These are phyloP conservation scores for Vipera latastei DNA, from an alignment of 2,797 vertebrate genomes.

Conservation along the genomic window DNA sequence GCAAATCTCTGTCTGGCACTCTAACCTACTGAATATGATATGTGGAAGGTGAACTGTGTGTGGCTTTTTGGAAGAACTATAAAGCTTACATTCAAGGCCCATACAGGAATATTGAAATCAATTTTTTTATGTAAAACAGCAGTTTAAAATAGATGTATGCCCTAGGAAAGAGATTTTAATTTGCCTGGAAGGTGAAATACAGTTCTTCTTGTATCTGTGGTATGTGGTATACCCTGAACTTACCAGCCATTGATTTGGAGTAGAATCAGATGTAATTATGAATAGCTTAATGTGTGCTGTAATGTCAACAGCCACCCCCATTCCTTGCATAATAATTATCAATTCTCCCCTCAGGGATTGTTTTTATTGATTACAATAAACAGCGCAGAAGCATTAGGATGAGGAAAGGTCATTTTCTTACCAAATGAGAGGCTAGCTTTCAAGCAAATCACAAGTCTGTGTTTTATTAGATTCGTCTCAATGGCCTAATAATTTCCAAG, in stretches of 20 bases:
- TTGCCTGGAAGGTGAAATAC: background rate
- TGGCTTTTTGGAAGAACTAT: background rate
- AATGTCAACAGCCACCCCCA: background rate
- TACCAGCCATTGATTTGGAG: background rate
- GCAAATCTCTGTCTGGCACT: background rate
- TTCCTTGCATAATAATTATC: conserved; percentile 3
- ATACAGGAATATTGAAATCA: background rate
- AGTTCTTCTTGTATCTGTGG: background rate
- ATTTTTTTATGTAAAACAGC: background rate
- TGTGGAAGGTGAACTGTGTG: background rate
- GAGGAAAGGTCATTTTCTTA: conserved; percentile 44
- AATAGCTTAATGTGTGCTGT: background rate
- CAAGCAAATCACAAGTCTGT: conserved; percentile 36
- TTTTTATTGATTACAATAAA: conserved; percentile 35
- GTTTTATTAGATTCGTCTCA: conserved; percentile 70
- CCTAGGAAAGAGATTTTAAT: background rate
- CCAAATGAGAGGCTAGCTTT: conserved; percentile 41
- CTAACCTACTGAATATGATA: background rate
- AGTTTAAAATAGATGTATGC: background rate
- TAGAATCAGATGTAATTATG: background rate
- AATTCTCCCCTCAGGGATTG: background rate
- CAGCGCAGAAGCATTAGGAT: conserved; percentile 34
- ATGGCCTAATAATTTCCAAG: conserved; percentile 67
- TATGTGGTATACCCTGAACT: background rate
- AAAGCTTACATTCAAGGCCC: background rate